These are phyloP conservation scores for Clanis bilineata DNA, from an alignment of 2,888 invertebrate genomes.

Conservation along the genomic window DNA sequence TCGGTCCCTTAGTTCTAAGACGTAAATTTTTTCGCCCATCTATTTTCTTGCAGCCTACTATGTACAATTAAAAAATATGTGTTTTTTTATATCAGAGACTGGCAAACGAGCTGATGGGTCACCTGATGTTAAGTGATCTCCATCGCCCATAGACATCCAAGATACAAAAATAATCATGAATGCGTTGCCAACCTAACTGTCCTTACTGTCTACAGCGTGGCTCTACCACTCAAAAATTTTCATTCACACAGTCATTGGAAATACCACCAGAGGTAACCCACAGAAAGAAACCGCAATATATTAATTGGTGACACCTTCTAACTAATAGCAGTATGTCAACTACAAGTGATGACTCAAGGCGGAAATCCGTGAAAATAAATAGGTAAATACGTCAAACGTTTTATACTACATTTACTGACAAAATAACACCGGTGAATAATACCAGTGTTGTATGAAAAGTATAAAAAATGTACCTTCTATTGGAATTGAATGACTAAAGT, in stretches of 20 bases:
- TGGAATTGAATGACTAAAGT: neutral
- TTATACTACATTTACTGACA: neutral
- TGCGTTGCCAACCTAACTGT: too few species aligned
- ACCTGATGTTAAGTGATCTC: too few species aligned
- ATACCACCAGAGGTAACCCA: slow-evolving; percentile 36
- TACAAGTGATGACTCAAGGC: slow-evolving; percentile 29
- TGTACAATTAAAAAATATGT: too few species aligned
- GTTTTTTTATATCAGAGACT: too few species aligned
- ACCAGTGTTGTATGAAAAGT: neutral
- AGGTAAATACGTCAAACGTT: neutral
- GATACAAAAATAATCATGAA: too few species aligned
- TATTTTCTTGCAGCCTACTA: too few species aligned
- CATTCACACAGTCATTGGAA: slow-evolving; percentile 34
- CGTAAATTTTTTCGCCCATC: too few species aligned
- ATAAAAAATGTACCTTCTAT: neutral
- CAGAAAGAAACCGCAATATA: slow-evolving; percentile 29
- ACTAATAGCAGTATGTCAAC: slow-evolving; percentile 14
- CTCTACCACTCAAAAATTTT: neutral
- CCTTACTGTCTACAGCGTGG: too few species aligned
- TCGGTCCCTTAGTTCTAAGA: too few species aligned
- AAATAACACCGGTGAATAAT: neutral
- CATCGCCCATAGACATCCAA: too few species aligned
- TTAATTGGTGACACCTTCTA: slow-evolving; percentile 9
- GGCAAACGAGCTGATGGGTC: too few species aligned
- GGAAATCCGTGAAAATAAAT: slow-evolving; percentile 19